Evolutionary conservation across 2,113 vertebrate genomes (phyloP).

Genomic region (Hystrix cristata): DNA sequence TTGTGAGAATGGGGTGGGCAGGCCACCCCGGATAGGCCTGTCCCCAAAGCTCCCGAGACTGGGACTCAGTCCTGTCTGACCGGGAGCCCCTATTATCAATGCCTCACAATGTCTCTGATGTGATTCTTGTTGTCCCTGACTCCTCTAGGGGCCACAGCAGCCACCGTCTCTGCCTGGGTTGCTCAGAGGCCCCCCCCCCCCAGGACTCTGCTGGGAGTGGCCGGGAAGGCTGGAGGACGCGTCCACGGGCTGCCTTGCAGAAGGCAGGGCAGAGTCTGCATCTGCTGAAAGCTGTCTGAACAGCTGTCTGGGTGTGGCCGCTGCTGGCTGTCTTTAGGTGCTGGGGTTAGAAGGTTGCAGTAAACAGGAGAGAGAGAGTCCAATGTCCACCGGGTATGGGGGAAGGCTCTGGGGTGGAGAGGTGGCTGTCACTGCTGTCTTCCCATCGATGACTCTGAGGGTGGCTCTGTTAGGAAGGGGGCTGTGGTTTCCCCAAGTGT

Average conservation of each 20-base stretch:
- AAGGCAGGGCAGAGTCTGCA: no score
- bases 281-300: background rate
- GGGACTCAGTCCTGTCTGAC: background rate
- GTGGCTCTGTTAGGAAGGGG: background rate
- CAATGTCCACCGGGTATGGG: background rate
- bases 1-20: background rate
- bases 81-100: background rate
- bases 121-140: accelerated
- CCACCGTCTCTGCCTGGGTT: background rate
- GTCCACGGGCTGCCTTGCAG: accelerated
- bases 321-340: accelerated
- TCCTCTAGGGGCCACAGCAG: background rate
- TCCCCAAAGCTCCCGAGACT: background rate
- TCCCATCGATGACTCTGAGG: background rate
- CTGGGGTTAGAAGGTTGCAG: background rate
- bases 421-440: background rate
- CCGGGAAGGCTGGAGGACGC: background rate
- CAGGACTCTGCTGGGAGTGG: background rate
- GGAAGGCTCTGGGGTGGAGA: background rate
- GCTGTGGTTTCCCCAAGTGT: background rate
- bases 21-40: background rate
- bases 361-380: background rate
- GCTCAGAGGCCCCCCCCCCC: background rate
- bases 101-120: accelerated
- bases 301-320: background rate